Conservation (phyloP, 2,113 vertebrate genomes). For the Xiphophorus maculatus region DNA sequence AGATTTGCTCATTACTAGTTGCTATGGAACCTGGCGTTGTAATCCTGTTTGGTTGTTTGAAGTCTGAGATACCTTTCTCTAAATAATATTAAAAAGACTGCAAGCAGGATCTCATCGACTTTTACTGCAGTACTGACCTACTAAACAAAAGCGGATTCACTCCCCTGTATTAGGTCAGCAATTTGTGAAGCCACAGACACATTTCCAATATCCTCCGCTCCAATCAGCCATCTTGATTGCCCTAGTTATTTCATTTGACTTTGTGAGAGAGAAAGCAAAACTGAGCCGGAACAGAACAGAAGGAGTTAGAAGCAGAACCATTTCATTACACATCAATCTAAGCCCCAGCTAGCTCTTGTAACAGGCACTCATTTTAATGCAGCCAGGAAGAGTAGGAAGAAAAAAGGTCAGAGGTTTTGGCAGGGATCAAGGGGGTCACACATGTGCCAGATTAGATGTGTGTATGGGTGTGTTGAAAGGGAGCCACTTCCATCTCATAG, state of each 20-base stretch:
- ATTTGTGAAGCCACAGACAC: conserved; percentile 70
- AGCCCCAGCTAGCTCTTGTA: conserved; percentile 54
- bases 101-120: conserved; percentile 51
- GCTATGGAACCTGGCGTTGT: background rate
- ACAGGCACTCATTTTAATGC: conserved; percentile 62
- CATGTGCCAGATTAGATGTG: conserved; percentile 44
- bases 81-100: conserved; percentile 35
- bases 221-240: conserved; percentile 70
- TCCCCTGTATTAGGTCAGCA: conserved; percentile 70
- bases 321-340: conserved; percentile 59
- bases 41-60: background rate
- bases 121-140: conserved; percentile 66
- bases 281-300: conserved; percentile 45
- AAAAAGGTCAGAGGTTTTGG: conserved; percentile 38
- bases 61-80: background rate
- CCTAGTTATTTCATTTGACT: conserved; percentile 68
- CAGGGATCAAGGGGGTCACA: conserved; percentile 48
- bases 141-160: conserved; percentile 65
- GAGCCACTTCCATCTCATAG: conserved; percentile 5
- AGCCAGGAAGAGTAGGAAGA: conserved; percentile 57
- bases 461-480: conserved; percentile 11
- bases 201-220: conserved; percentile 72
- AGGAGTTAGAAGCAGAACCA: conserved; percentile 40
- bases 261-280: conserved; percentile 42
- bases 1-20: background rate